Conservation (phyloP, 2,888 invertebrate genomes). For the Dione juno region DNA sequence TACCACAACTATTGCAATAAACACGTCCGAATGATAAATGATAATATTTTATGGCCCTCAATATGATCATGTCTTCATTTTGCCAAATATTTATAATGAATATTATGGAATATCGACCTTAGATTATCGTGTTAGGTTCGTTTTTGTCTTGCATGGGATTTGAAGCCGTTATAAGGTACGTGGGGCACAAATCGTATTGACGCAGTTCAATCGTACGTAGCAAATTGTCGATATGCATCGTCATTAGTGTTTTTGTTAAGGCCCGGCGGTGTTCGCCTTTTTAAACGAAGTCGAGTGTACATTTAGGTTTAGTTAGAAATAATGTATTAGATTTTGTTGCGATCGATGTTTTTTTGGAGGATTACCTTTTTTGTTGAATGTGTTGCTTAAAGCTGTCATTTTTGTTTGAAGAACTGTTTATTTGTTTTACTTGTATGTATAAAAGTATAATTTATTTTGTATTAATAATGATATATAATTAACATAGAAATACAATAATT, state of each 20-base stretch:
- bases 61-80: slow-evolving; percentile 77
- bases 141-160: slow-evolving; percentile 40
- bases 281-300: slow-evolving; percentile 64
- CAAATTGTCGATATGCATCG: slow-evolving; percentile 78
- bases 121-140: slow-evolving; percentile 3
- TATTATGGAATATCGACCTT: slow-evolving; percentile 38
- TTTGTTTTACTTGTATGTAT: background rate
- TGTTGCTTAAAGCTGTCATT: background rate
- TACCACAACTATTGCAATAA: slow-evolving; percentile 77
- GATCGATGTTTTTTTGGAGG: slow-evolving; percentile 23
- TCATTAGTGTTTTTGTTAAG: slow-evolving; percentile 73
- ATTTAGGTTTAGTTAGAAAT: slow-evolving; percentile 56
- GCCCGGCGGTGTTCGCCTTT: slow-evolving; percentile 55
- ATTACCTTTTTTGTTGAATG: slow-evolving; percentile 6
- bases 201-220: slow-evolving; percentile 79
- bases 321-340: slow-evolving; percentile 36
- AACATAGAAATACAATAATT: no score
- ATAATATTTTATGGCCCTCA: slow-evolving; percentile 79
- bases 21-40: slow-evolving; percentile 79
- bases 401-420: background rate
- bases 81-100: slow-evolving; percentile 54
- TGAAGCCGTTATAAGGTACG: slow-evolving; percentile 55
- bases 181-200: slow-evolving; percentile 77
- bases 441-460: background rate
- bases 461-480: no score